These are phyloP conservation scores for Baccha elongata DNA, from an alignment of 2,888 invertebrate species.

Conservation along the genomic window DNA sequence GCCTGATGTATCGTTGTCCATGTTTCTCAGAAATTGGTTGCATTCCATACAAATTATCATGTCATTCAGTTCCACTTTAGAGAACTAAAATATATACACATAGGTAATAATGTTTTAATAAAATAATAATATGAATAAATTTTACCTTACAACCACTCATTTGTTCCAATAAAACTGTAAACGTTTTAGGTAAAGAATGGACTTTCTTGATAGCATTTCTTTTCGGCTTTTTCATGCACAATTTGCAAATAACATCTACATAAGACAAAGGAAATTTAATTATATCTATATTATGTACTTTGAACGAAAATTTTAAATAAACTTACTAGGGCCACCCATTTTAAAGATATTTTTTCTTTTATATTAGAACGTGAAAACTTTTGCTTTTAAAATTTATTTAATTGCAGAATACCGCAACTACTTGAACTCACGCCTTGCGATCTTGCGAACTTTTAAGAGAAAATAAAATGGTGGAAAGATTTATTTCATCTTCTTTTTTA, in stretches of 20 bases:
- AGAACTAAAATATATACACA: background rate
- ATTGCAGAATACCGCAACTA: background rate
- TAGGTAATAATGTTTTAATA: background rate
- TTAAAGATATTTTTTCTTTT: background rate
- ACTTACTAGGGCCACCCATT: slow-evolving; percentile 3
- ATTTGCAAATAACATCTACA: slow-evolving; percentile 12
- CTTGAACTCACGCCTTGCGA: slow-evolving; percentile 20
- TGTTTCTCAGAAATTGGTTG: slow-evolving; percentile 51
- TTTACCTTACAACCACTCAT: slow-evolving; percentile 56
- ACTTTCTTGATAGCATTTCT: slow-evolving; percentile 28
- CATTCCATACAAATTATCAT: slow-evolving; percentile 48
- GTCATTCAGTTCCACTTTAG: slow-evolving; percentile 39
- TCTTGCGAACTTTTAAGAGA: slow-evolving; percentile 32
- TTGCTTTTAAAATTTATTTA: background rate
- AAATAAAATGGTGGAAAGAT: slow-evolving; percentile 61
- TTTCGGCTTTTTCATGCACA: slow-evolving; percentile 44
- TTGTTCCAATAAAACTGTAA: slow-evolving; percentile 51
- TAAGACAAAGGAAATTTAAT: slow-evolving; percentile 4
- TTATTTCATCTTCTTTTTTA: slow-evolving; percentile 18
- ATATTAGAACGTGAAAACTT: background rate
- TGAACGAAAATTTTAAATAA: background rate
- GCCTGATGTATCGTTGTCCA: slow-evolving; percentile 39
- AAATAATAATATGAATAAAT: background rate
- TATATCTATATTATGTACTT: no score
- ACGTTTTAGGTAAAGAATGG: slow-evolving; percentile 50